These are phyloP conservation scores for Metallyticus violacea DNA, from an alignment of 2,888 invertebrate genomes.

Conservation along the genomic window DNA sequence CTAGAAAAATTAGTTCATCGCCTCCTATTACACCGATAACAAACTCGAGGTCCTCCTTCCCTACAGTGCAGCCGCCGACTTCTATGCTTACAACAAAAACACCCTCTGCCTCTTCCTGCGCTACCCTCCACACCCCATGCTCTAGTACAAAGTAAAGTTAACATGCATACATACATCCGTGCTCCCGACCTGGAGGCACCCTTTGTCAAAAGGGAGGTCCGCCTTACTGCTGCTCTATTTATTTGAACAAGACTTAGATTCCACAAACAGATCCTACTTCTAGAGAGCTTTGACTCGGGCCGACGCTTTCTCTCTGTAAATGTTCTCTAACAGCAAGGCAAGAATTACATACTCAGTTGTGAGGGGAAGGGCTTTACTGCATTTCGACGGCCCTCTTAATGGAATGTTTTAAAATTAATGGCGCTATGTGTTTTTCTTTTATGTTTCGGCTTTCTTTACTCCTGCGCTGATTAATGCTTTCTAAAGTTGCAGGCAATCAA, in stretches of 20 bases:
- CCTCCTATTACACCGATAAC: neutral
- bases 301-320: neutral
- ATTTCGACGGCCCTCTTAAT: too few relatives aligned
- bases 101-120: neutral
- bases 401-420: neutral
- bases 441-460: too few relatives aligned
- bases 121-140: too few relatives aligned
- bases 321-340: neutral
- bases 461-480: too few relatives aligned
- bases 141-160: neutral
- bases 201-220: too few relatives aligned
- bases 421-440: neutral
- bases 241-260: slow-evolving; percentile 28
- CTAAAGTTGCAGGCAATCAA: too few relatives aligned
- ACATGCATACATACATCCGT: neutral
- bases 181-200: too few relatives aligned
- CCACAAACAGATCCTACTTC: slow-evolving; percentile 23
- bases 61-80: too few relatives aligned
- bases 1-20: neutral
- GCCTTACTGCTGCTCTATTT: slow-evolving; percentile 14
- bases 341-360: neutral
- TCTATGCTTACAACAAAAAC: too few relatives aligned
- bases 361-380: neutral
- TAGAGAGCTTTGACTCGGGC: neutral
- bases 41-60: neutral